Conservation (phyloP, 2,113 vertebrate genomes). For the Chascanopsetta lugubris region DNA sequence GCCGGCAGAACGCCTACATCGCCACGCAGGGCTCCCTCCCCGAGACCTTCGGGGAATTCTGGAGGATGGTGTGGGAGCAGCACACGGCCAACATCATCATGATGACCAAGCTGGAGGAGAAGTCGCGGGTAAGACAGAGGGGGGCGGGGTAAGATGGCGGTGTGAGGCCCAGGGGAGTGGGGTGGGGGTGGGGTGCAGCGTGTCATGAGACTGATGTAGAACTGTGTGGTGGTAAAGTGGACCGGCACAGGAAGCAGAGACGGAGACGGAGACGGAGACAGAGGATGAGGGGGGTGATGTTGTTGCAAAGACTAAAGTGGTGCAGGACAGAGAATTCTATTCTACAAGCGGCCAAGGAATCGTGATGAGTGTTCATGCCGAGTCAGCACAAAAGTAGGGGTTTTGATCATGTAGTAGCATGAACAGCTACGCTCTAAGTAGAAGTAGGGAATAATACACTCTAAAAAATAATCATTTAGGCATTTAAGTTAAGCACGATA, state of each 20-base stretch:
- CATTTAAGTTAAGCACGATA: too few relatives aligned
- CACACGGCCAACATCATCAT: slow-evolving; percentile 95
- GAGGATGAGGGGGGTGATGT: neutral
- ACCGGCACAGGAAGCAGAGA: too few relatives aligned
- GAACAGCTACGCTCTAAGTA: too few relatives aligned
- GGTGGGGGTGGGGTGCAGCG: neutral
- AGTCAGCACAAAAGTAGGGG: neutral
- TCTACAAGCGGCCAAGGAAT: too few relatives aligned
- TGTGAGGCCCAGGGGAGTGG: neutral
- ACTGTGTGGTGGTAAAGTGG: neutral
- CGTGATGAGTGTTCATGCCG: neutral
- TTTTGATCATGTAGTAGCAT: too few relatives aligned
- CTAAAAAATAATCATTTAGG: too few relatives aligned
- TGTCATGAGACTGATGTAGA: neutral
- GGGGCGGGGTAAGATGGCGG: neutral
- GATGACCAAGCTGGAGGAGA: slow-evolving; percentile 98
- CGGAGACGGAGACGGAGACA: neutral
- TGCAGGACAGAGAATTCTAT: neutral
- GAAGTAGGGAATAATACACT: neutral
- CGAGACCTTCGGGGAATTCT: slow-evolving; percentile 97
- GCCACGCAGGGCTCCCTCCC: slow-evolving; percentile 97
- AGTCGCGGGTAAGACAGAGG: slow-evolving; percentile 89
- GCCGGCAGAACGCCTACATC: slow-evolving; percentile 98
- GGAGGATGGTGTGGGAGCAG: slow-evolving; percentile 99
- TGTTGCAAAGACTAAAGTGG: neutral